Evolutionary conservation across 2,888 invertebrate genomes (phyloP).

Genomic region (Ophonus ardosiacus): DNA sequence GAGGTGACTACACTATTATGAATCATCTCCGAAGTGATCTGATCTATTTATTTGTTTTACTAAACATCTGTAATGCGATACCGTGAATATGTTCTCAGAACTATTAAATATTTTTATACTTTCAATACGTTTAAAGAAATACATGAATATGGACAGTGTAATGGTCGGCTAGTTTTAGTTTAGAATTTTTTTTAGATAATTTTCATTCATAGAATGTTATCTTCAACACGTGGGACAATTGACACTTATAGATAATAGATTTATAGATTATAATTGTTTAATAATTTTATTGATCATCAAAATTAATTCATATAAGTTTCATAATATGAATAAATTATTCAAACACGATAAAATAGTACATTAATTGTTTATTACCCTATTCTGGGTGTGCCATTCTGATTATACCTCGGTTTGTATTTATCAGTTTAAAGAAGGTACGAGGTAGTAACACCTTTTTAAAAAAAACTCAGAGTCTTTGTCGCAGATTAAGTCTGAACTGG

Average conservation of each 20-base stretch:
- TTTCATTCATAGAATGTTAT: constrained; percentile 7
- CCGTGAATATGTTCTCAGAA: neutral
- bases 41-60: constrained; percentile 11
- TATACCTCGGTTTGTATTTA: too few species aligned
- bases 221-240: neutral
- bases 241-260: neutral
- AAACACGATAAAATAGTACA: neutral
- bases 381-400: too few species aligned
- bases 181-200: neutral
- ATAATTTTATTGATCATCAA: neutral
- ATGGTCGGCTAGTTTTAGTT: neutral
- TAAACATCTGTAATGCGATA: constrained; percentile 1
- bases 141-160: neutral
- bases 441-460: too few species aligned
- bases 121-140: neutral
- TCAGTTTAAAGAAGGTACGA: too few species aligned
- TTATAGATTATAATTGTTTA: neutral
- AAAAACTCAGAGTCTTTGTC: too few species aligned
- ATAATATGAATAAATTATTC: neutral
- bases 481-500: too few species aligned
- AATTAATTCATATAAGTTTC: neutral
- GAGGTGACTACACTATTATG: constrained; percentile 8
- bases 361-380: neutral
- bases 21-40: neutral
- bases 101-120: neutral